phyloP scores from a whole-genome alignment of 2,113 vertebrate genomes.

The Athene cunicularia region DNA sequence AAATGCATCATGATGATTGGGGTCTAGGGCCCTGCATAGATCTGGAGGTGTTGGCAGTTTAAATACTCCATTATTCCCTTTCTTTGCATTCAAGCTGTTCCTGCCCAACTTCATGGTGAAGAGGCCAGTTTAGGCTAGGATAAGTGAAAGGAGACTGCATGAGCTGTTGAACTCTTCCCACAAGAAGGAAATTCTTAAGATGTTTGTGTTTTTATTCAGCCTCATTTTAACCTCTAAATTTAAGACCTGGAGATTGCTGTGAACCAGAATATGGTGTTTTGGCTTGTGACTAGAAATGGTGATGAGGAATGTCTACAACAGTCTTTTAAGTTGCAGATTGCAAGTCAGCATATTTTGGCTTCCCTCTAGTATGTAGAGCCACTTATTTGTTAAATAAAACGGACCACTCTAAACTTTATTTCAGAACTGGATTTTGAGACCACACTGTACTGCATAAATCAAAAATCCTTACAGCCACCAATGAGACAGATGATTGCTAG shows the following conservation, averaged over 20 bases:
- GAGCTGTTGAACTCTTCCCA: not conserved
- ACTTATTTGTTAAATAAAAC: not conserved
- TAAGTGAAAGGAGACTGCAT: not conserved
- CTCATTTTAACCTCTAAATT: not conserved
- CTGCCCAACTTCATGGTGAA: not conserved
- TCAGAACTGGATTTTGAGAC: not conserved
- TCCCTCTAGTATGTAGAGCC: not conserved
- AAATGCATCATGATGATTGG: rapidly evolving
- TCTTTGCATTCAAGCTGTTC: not conserved
- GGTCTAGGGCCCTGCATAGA: not conserved
- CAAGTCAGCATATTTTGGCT: not conserved
- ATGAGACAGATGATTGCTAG: not conserved
- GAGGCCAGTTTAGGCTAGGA: not conserved
- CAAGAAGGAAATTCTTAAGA: not conserved
- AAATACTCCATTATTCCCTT: not conserved
- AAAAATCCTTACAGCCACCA: not conserved
- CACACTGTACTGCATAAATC: not conserved
- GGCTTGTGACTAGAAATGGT: not conserved
- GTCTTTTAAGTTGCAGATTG: not conserved
- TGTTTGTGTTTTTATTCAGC: not conserved
- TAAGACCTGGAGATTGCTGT: not conserved
- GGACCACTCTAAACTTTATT: not conserved
- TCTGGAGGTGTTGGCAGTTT: not conserved
- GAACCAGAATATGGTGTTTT: not conserved
- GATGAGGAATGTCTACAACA: not conserved